Base-by-base conservation (phyloP, 2,888 invertebrate genomes). In the Drosophila mimica region DNA sequence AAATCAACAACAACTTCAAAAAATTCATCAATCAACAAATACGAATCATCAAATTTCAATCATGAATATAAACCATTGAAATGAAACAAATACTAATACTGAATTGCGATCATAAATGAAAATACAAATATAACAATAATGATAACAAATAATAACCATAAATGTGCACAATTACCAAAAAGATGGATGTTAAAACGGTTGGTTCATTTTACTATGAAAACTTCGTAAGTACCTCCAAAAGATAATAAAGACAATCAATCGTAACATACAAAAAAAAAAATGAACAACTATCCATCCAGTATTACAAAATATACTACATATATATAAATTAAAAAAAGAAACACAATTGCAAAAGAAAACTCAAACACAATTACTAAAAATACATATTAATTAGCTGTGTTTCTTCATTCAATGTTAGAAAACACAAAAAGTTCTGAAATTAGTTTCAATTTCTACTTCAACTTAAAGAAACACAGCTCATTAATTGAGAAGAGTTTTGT, bases 111-210 rank as follows among this genome's bases (percentile, higher is more conserved):
- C 71, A 76, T 66, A 63, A 69, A 58, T 54, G 31, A 65, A 67
- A 54, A 71, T 49, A 52, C 28, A 36, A 74, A 48, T 48, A 56
- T 56, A 72, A 64, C 17, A 72, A 76, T 9, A 59, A 75, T 31
- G 59, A 70, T 40, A 62, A 53, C 30, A 46, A 74, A 60, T 28
- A 52, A 74, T 66, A 62, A 78, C 34, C 74, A 64, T 74, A 68
- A 68, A 64, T 80, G 69, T 82, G 82, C 82, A 82, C 82, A 79
- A 83, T 84, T 92, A 75, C 92, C 81, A 91, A 94, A 96, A 96
- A 97, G 97, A 97, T 97, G 97, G 97, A 97, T 95, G 96, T 97
- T 96, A 97, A 97, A 96, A 96, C 97, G 95, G 97, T 97, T 95
- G 97, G 97, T 94, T 97, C 97, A 94, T 97, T 97, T 96, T 97